Evolutionary conservation across 2,113 vertebrate genomes (phyloP).

Genomic region (Pterophyllum scalare): DNA sequence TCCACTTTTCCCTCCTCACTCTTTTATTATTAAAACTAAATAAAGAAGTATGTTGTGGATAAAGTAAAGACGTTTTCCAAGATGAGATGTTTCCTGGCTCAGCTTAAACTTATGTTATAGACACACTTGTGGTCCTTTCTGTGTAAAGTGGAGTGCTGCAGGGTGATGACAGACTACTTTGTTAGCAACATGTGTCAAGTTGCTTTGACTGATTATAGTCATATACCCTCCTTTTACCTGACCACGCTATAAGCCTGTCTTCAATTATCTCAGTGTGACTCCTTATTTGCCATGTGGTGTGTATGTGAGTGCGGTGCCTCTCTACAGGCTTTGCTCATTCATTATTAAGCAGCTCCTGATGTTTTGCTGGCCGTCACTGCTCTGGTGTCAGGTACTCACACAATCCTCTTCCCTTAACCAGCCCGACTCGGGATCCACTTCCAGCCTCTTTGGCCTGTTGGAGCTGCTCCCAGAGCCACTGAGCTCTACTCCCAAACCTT

Average conservation of each 20-base stretch:
- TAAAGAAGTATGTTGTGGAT: neutral
- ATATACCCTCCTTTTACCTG: conserved; percentile 55
- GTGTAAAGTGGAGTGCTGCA: conserved; percentile 5
- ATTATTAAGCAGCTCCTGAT: conserved; percentile 75
- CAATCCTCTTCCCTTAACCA: conserved; percentile 39
- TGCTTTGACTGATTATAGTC: conserved; percentile 61
- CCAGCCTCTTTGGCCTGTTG: conserved; percentile 32
- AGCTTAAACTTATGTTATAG: neutral
- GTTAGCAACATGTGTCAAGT: conserved; percentile 58
- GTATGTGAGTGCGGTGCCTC: conserved; percentile 26
- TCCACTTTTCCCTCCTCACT: neutral
- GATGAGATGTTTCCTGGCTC: neutral
- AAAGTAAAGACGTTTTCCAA: neutral
- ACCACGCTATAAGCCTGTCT: conserved; percentile 53
- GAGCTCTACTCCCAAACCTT: conserved; percentile 7
- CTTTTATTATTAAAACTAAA: neutral
- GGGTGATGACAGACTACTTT: conserved; percentile 43
- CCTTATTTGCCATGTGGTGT: conserved; percentile 55
- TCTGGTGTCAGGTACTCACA: conserved; percentile 67
- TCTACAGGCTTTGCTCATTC: conserved; percentile 53
- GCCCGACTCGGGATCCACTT: conserved; percentile 51
- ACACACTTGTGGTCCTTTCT: conserved; percentile 5
- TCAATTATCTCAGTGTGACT: conserved; percentile 59
- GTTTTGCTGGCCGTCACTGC: conserved; percentile 41
- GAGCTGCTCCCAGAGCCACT: conserved; percentile 1